Evolutionary conservation across 1,140 invertebrate genomes (phyloP).

Genomic region (Platyscapa corneri): DNA sequence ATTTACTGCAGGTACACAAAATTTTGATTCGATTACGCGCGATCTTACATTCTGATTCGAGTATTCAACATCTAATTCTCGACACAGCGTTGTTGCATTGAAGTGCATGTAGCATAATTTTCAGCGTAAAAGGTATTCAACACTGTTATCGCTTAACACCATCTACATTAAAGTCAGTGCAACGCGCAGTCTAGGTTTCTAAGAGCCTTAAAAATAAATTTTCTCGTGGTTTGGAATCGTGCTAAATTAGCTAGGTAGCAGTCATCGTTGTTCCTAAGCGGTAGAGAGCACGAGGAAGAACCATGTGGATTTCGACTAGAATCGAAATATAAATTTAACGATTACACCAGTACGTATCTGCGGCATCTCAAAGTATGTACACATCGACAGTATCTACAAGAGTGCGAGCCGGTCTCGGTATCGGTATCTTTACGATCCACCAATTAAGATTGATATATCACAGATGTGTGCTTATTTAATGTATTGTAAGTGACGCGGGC

Average conservation of each 20-base stretch:
- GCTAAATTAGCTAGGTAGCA: not conserved
- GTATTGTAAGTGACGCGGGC: no score
- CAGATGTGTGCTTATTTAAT: slow-evolving; percentile 12
- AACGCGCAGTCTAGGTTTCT: not conserved
- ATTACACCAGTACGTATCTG: not conserved
- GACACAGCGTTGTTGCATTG: no score
- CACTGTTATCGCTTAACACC: not conserved
- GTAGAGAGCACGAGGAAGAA: not conserved
- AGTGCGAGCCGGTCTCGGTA: not conserved
- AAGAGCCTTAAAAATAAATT: not conserved
- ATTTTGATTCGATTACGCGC: no score
- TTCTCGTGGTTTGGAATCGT: not conserved
- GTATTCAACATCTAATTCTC: no score
- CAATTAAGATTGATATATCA: slow-evolving; percentile 28
- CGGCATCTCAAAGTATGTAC: not conserved
- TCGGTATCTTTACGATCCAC: not conserved
- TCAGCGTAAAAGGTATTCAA: no score
- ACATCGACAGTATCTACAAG: not conserved
- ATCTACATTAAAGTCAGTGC: not conserved
- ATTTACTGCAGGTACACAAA: no score
- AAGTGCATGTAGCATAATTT: no score
- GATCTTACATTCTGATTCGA: no score
- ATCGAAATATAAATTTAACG: not conserved
- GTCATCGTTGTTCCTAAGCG: not conserved
- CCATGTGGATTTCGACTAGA: not conserved